Percentiles rank a stretch among this genome's conserved stretches.
phyloP scores from a whole-genome alignment of 2,888 invertebrate species.

The Tiliacea citrago region DNA sequence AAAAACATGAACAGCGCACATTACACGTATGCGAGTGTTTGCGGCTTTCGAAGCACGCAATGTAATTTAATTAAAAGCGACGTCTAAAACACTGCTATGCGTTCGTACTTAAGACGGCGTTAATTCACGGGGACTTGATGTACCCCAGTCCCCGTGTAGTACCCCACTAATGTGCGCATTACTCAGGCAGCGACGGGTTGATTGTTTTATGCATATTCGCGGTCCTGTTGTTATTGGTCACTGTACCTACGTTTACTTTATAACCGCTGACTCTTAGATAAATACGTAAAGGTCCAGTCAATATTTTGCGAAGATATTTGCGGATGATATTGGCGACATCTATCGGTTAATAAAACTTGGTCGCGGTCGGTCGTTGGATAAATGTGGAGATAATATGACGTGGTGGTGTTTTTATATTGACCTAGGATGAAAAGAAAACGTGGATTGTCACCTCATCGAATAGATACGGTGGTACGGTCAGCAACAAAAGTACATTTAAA shows the following conservation, averaged over 20 bases:
- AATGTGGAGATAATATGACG: conserved; percentile 40
- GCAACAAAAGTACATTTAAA: neutral
- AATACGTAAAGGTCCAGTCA: conserved; percentile 65
- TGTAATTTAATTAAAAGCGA: conserved; percentile 86
- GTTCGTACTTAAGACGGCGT: conserved; percentile 80
- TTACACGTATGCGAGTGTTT: conserved; percentile 67
- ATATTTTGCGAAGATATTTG: conserved; percentile 58
- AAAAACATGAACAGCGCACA: conserved; percentile 68
- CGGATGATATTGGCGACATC: conserved; percentile 58
- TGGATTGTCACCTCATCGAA: conserved; percentile 19
- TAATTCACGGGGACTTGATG: conserved; percentile 80
- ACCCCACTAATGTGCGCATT: conserved; percentile 79
- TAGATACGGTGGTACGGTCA: neutral
- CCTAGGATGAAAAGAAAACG: conserved; percentile 54
- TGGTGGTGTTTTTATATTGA: conserved; percentile 47
- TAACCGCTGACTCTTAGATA: conserved; percentile 53
- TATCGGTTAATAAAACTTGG: conserved; percentile 44
- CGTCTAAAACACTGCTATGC: conserved; percentile 82
- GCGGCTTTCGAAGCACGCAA: conserved; percentile 82
- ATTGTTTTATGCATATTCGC: conserved; percentile 71
- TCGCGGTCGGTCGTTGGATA: conserved; percentile 24
- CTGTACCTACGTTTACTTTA: conserved; percentile 54
- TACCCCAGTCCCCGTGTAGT: conserved; percentile 74
- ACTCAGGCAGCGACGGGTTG: conserved; percentile 75
- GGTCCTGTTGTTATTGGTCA: conserved; percentile 67